A percentile compares a stretch with the other conserved stretches of the same genome.
Conservation (phyloP, 2,113 vertebrate species). For the Crotalus helleri region DNA sequence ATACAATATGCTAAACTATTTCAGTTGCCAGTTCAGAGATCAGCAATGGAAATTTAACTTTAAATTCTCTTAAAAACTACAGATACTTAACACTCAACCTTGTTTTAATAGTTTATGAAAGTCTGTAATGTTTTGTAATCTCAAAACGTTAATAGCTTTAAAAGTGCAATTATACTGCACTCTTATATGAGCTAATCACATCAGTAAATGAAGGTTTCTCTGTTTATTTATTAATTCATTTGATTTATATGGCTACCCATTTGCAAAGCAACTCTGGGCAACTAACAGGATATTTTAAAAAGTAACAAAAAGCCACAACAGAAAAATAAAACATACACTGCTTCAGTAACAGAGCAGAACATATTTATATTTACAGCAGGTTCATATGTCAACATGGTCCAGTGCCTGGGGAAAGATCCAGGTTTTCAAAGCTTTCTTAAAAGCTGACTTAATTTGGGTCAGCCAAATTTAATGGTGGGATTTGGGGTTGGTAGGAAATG, state of each 20-base stretch:
- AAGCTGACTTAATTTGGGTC: not conserved
- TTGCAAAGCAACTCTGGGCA: not conserved
- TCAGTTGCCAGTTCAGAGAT: not conserved
- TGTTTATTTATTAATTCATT: not conserved
- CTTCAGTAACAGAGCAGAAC: not conserved
- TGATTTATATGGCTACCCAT: not conserved
- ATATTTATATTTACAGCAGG: not conserved
- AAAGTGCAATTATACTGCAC: not conserved
- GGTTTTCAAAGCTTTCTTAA: not conserved
- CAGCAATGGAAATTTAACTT: not conserved
- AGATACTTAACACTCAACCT: not conserved
- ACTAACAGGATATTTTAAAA: not conserved
- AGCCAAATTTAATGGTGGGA: not conserved
- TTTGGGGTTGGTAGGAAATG: not conserved
- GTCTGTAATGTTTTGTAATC: not conserved
- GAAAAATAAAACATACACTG: not conserved
- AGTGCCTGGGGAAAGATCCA: not conserved
- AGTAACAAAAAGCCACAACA: not conserved
- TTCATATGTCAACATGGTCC: not conserved
- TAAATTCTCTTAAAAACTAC: not conserved
- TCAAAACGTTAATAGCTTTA: not conserved
- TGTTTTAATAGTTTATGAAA: not conserved
- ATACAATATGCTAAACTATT: not conserved
- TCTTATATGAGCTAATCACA: not conserved
- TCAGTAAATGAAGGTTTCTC: not conserved